A percentile compares a stretch with the other conserved stretches of the same genome.
Evolutionary conservation across 92 coral and sea anemone species (phyloP).

Genomic region (Siderastrea siderea): DNA sequence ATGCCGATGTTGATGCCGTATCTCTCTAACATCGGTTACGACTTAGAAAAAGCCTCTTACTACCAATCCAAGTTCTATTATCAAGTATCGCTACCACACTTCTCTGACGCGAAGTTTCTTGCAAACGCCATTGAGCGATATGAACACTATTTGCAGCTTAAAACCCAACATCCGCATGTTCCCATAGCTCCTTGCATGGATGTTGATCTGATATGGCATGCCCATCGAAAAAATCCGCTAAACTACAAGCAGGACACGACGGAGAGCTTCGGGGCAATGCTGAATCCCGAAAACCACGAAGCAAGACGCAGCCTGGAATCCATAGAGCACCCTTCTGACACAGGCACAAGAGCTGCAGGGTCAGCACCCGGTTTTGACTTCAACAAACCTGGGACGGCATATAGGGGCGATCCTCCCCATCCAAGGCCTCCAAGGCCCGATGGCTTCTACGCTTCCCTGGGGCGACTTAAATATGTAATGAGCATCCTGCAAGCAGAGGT

Average conservation of each 20-base stretch:
- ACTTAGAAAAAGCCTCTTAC: constrained; percentile 52
- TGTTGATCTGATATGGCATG: constrained; percentile 86
- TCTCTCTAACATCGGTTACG: constrained; percentile 29
- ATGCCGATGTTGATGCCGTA: constrained; percentile 12
- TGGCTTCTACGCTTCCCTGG: constrained; percentile 51
- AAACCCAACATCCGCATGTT: constrained; percentile 63
- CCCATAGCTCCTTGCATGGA: constrained; percentile 84
- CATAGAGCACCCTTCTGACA: constrained; percentile 38
- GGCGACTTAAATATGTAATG: constrained; percentile 29
- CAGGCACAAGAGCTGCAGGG: constrained; percentile 53
- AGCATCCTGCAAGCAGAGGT: constrained; percentile 32
- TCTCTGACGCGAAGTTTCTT: constrained; percentile 63
- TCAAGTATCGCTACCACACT: constrained; percentile 87
- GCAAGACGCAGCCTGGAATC: constrained; percentile 70
- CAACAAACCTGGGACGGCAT: constrained; percentile 66
- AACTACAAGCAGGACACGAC: constrained; percentile 62
- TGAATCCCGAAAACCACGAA: constrained; percentile 71
- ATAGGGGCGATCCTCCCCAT: constrained; percentile 64
- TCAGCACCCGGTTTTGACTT: constrained; percentile 32
- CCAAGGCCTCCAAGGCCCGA: constrained; percentile 38
- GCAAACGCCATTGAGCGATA: constrained; percentile 77
- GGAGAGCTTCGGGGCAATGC: constrained; percentile 45
- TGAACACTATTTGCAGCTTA: constrained; percentile 70
- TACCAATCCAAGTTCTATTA: constrained; percentile 66
- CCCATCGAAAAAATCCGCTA: constrained; percentile 79